Conservation (phyloP, 2,888 invertebrate species). For the Leptinotarsa peninsularis region DNA sequence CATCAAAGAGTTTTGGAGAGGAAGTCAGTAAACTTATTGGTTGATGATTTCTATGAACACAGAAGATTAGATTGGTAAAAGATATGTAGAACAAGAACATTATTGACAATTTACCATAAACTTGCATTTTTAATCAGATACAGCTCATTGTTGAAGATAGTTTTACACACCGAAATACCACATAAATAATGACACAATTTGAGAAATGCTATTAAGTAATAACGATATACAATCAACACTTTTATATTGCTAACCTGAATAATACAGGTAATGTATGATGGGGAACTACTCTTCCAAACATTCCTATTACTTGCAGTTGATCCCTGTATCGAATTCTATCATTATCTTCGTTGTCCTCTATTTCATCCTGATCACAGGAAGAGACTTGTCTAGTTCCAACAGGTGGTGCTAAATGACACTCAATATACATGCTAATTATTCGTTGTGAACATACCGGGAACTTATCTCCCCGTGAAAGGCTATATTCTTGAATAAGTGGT, state of each 20-base stretch:
- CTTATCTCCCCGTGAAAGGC: slow-evolving; percentile 60
- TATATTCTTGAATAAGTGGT: slow-evolving; percentile 65
- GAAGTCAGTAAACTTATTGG: no score
- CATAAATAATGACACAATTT: no score
- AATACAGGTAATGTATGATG: slow-evolving; percentile 76
- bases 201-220: not conserved
- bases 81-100: no score
- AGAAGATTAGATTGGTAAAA: no score
- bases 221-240: slow-evolving; percentile 7
- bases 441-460: slow-evolving; percentile 63
- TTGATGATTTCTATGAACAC: no score
- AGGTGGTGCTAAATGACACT: slow-evolving; percentile 84
- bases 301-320: slow-evolving; percentile 81
- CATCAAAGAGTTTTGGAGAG: no score
- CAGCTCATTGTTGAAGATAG: no score
- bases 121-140: no score
- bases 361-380: slow-evolving; percentile 68
- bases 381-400: slow-evolving; percentile 74
- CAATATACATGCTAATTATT: slow-evolving; percentile 84
- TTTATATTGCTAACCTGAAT: slow-evolving; percentile 63
- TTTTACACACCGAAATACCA: no score
- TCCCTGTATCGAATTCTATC: slow-evolving; percentile 77
- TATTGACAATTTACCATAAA: no score
- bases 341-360: slow-evolving; percentile 75
- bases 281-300: slow-evolving; percentile 73